These are phyloP conservation scores for Glareola pratincola DNA, from an alignment of 2,113 vertebrate species.

Conservation along the genomic window DNA sequence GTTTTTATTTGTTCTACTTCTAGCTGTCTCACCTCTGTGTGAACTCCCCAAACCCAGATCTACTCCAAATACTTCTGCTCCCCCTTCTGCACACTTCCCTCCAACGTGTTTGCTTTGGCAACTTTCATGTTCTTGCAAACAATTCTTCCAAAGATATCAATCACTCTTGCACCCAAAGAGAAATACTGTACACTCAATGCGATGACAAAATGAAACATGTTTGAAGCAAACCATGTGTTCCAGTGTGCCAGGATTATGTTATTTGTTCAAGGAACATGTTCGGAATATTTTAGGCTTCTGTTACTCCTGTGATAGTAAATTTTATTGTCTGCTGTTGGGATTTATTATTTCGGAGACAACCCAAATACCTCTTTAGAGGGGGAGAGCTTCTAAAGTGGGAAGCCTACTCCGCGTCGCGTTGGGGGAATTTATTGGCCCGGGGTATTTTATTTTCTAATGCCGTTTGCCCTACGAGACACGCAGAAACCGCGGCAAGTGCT, in stretches of 20 bases:
- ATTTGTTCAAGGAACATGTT: conserved; percentile 77
- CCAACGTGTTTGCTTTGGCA: conserved; percentile 95
- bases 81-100: conserved; percentile 83
- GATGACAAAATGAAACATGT: conserved; percentile 95
- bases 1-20: conserved; percentile 93
- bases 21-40: conserved; percentile 90
- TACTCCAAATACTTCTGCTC: conserved; percentile 81
- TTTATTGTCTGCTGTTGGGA: conserved; percentile 72
- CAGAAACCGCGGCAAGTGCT: background rate
- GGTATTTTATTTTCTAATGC: background rate
- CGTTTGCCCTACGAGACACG: background rate
- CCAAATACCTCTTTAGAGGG: background rate
- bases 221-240: conserved; percentile 94
- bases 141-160: conserved; percentile 91
- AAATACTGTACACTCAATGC: conserved; percentile 81
- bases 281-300: conserved; percentile 80
- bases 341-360: conserved; percentile 75
- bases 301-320: conserved; percentile 74
- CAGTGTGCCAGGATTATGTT: conserved; percentile 79
- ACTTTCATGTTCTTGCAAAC: conserved; percentile 87
- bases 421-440: background rate
- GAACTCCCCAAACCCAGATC: conserved; percentile 87
- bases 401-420: background rate
- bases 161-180: conserved; percentile 89
- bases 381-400: conserved; percentile 34